Percentiles rank a stretch among this genome's conserved stretches.
Conservation (phyloP, 2,888 invertebrate species). For the Drosophila austrosaltans region DNA sequence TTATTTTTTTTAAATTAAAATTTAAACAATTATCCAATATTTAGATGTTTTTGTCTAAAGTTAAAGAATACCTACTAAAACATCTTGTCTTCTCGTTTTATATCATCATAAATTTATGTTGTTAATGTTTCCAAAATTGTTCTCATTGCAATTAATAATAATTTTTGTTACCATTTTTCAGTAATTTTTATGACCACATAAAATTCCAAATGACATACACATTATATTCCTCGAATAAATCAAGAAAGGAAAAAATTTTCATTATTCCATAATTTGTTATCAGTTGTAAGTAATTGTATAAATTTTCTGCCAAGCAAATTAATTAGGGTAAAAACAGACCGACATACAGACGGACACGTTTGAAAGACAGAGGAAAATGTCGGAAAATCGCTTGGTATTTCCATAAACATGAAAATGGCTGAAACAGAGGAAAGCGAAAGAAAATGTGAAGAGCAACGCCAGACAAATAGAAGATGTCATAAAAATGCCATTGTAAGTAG, state of each 20-base stretch:
- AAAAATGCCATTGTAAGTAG: constrained; percentile 78
- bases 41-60: no score
- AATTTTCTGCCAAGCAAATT: constrained; percentile 57
- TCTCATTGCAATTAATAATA: constrained; percentile 26
- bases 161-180: constrained; percentile 11
- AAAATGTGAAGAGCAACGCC: constrained; percentile 46
- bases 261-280: constrained; percentile 61
- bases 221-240: constrained; percentile 29
- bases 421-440: neutral
- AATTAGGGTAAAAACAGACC: constrained; percentile 59
- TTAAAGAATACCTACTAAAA: no score
- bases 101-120: neutral
- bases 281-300: constrained; percentile 52
- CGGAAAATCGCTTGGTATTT: constrained; percentile 45
- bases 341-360: neutral
- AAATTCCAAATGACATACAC: constrained; percentile 32
- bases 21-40: no score
- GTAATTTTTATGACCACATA: constrained; percentile 48
- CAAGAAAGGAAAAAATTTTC: constrained; percentile 46
- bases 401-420: constrained; percentile 45
- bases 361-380: neutral
- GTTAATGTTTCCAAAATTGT: constrained; percentile 2
- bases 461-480: constrained; percentile 65
- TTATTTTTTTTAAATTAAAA: no score
- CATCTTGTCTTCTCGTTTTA: no score